Evolutionary conservation across 2,797 vertebrate species (phyloP).

Genomic region (Sylvia borin): DNA sequence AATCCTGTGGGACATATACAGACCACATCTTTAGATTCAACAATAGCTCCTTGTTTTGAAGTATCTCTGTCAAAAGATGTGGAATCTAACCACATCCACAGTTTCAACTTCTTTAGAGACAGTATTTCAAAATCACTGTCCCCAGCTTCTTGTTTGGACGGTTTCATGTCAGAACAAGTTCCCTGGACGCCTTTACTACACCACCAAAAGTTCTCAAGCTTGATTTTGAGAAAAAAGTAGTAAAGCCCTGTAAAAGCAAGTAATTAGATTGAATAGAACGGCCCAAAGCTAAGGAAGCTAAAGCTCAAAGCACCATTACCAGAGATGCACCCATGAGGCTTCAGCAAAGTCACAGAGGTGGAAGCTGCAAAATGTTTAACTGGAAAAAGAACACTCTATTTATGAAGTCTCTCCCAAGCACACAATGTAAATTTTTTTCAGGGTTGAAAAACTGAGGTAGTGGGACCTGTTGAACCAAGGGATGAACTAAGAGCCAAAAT

Average conservation of each 20-base stretch:
- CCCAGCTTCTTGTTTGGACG: neutral
- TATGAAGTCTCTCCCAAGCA: neutral
- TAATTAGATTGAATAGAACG: conserved; percentile 9
- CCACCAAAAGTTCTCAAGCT: conserved; percentile 70
- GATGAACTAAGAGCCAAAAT: neutral
- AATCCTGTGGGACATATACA: neutral
- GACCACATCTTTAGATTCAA: neutral
- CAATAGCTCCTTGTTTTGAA: neutral
- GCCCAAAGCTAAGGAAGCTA: conserved; percentile 24
- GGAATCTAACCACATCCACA: neutral
- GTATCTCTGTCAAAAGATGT: neutral
- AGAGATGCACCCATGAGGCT: neutral
- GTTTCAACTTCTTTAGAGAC: neutral
- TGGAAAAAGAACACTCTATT: neutral
- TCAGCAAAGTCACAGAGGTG: conserved; percentile 24
- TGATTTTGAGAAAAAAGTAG: conserved; percentile 49
- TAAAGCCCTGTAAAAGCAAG: conserved; percentile 22
- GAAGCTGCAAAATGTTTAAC: neutral
- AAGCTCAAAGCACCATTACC: conserved; percentile 46
- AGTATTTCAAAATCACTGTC: neutral
- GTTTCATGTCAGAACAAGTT: conserved; percentile 11
- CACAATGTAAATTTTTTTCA: neutral
- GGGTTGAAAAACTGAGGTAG: neutral
- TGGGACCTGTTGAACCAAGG: neutral
- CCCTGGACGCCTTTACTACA: conserved; percentile 46